Evolutionary conservation across 1,140 invertebrate genomes (phyloP).

Genomic region (Drosophila santomea): DNA sequence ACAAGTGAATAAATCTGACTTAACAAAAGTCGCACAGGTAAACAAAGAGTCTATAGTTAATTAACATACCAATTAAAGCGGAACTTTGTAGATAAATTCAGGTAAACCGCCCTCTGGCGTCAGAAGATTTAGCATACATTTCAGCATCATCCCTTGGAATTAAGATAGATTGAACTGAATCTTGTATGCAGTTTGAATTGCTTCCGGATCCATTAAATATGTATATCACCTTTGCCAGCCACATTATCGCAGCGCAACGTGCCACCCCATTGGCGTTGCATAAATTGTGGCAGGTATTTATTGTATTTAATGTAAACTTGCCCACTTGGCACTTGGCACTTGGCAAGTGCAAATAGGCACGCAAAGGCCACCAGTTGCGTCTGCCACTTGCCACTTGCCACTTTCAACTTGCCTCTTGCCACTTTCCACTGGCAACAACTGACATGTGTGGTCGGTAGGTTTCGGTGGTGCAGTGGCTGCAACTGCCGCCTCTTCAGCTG

Average conservation of each 20-base stretch:
- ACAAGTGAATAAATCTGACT: neutral
- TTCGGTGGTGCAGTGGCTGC: conserved; percentile 6
- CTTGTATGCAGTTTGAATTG: conserved; percentile 51
- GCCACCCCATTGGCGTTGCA: conserved; percentile 59
- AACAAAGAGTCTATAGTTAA: neutral
- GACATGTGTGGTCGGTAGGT: conserved; percentile 47
- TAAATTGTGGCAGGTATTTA: conserved; percentile 77
- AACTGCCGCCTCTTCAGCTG: conserved; percentile 21
- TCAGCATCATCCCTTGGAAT: conserved; percentile 15
- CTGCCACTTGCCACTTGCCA: conserved; percentile 38
- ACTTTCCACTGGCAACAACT: conserved; percentile 29
- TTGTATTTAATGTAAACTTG: conserved; percentile 81
- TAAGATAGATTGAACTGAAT: conserved; percentile 30
- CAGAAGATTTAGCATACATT: conserved; percentile 7
- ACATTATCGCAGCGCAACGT: conserved; percentile 23
- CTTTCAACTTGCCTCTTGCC: neutral
- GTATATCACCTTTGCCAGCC: conserved; percentile 29
- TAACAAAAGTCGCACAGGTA: neutral
- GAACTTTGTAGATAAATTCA: neutral
- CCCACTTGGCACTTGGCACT: conserved; percentile 74
- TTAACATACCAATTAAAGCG: neutral
- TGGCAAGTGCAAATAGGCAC: conserved; percentile 75
- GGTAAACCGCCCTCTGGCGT: neutral
- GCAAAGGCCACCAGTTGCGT: conserved; percentile 74
- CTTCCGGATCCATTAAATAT: conserved; percentile 50